Evolutionary conservation across 2,888 invertebrate genomes (phyloP).

Genomic region (Orthosia incerta): DNA sequence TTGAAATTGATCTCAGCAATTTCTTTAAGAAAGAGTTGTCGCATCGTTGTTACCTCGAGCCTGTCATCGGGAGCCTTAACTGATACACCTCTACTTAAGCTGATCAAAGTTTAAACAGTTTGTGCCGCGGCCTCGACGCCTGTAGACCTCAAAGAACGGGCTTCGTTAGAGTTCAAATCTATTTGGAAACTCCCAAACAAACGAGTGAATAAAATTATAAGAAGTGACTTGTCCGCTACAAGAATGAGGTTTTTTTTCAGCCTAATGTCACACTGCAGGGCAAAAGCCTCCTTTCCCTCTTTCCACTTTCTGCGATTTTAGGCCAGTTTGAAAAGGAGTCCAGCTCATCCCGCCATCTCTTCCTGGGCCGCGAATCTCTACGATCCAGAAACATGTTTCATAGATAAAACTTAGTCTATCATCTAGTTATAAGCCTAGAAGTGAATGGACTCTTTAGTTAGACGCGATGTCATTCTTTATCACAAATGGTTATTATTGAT

Average conservation of each 20-base stretch:
- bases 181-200: neutral
- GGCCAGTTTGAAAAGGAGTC: no score
- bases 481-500: conserved; percentile 40
- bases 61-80: neutral
- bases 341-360: no score
- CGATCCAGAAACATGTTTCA: neutral
- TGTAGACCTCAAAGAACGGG: neutral
- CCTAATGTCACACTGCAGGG: no score
- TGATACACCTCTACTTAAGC: neutral
- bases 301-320: no score
- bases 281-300: no score
- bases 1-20: no score
- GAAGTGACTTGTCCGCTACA: neutral
- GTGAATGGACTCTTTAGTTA: conserved; percentile 39
- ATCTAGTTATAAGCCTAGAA: conserved; percentile 25
- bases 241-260: no score
- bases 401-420: neutral
- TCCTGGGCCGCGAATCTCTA: no score
- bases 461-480: conserved; percentile 30
- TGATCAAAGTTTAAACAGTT: neutral
- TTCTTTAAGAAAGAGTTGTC: no score
- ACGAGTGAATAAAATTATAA: neutral
- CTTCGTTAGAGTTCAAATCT: neutral
- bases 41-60: no score
- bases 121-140: neutral